phyloP scores from a whole-genome alignment of 1,140 invertebrate genomes.

The Drepana arcuata region DNA sequence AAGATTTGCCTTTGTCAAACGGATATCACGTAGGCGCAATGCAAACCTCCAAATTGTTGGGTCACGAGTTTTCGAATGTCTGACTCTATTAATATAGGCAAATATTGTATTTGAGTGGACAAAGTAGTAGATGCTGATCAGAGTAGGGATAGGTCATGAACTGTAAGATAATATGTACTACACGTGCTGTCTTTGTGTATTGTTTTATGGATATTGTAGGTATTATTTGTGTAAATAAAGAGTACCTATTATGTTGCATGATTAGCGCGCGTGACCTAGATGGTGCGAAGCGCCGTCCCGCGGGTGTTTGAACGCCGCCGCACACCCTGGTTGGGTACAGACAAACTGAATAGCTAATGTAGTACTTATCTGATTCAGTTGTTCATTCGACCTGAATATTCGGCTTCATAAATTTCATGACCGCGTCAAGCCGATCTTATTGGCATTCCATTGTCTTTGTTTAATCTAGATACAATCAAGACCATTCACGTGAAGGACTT shows the following conservation, averaged over 20 bases:
- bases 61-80: constrained; percentile 36
- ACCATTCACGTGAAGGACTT: constrained; percentile 29
- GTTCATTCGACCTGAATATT: constrained; percentile 55
- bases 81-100: constrained; percentile 19
- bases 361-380: constrained; percentile 61
- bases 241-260: constrained; percentile 40
- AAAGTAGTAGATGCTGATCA: too few species aligned
- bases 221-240: too few species aligned
- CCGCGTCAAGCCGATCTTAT: constrained; percentile 27
- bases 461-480: constrained; percentile 18
- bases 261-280: constrained; percentile 52
- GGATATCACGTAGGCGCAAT: constrained; percentile 32
- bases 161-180: too few species aligned
- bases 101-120: too few species aligned
- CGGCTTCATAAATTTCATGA: constrained; percentile 40
- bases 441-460: constrained; percentile 33
- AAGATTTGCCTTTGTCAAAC: constrained; percentile 27
- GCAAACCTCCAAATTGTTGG: constrained; percentile 36
- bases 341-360: constrained; percentile 54
- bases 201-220: too few species aligned
- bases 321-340: constrained; percentile 29
- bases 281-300: constrained; percentile 22
- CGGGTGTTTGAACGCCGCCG: constrained; percentile 38
- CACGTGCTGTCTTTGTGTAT: too few species aligned
- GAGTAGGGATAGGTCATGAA: too few species aligned